Evolutionary conservation across 2,797 vertebrate genomes (phyloP), one percentile per base, ranked within the genome.

Genomic region (Enteromius radiatus): DNA sequence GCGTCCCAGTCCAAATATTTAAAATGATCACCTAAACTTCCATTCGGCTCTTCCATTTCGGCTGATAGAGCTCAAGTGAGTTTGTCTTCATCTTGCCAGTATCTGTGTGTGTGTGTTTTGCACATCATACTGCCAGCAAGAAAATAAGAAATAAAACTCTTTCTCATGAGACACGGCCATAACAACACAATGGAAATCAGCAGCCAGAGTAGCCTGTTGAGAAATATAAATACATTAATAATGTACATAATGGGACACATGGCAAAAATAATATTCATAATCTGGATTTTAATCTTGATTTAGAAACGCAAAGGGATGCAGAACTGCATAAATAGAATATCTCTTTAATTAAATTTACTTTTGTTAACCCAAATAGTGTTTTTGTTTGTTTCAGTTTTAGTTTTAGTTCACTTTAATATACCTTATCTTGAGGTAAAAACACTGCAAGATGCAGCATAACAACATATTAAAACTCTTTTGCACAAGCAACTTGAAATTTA

Each of bases 1-100:
- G 94, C 94, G 94, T 96, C 94, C 91, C 95, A 94, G 94, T 95
- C 94, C 95, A 95, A 96, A 95, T 96, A 94, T 95, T 96, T 95
- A 94, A 95, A 95, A 94, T 96, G 95, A 95, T 96, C 95, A 92
- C 93, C 93, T 90, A 89, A 93, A 92, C 94, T 93, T 95, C 92
- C 92, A 94, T 95, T 94, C 52, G 14, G 93, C 93, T 83, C 64
- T 91, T 90, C 91, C 90, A 91, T 95, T 94, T 94, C 89, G 92
- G 92, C 82, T 81, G 67, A 91, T 91, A 88, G 90, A 95, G 92
- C 84, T 82, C 79, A 85, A 91, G 89, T 88, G n/a, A 81, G 84
- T 88, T 89, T 85, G 80, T 88, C 88, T 89, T 86, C 73, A 69
- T 85, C 69, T 45, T 67, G 54, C 80, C 69, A 67, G 73, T 1